Base-by-base conservation (phyloP, 2,888 invertebrate species). In the Creontiades dilutus region DNA sequence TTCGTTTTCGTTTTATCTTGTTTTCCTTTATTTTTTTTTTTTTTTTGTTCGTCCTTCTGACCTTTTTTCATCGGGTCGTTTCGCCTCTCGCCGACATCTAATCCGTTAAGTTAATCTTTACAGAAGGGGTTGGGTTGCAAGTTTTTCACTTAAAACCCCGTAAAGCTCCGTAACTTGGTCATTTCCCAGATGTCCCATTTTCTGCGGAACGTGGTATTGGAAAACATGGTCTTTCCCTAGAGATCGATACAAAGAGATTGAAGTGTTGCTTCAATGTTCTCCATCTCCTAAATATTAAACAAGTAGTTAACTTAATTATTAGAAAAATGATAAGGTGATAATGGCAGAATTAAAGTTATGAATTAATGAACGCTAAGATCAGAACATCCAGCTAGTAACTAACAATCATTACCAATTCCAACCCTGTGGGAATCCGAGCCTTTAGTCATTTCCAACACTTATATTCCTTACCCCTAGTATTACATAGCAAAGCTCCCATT, bases 41-140 rank as follows among this genome's bases (percentile, higher is more conserved):
- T 61, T 19, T 61, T n/a, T 61, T 9, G 0, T 19, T 61, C 61
- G 16, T 19, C 61, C 19, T 61, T 16, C n/a, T 19, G n/a, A 61
- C 61, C 19, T 19, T 16, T 19, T 19, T 19, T 61, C n/a, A n/a
- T 61, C 19, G 61, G 19, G 19, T 61, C n/a, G n/a, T n/a, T 52
- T 52, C 52, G 52, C 52, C 52, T 52, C 16, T 52, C 52, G 52
- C 52, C 11, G 52, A 61, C 61, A 19, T 19, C 61, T 16, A 19
- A 61, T 61, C 61, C 61, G 61, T 61, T 61, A n/a, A 61, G 61
- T 61, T 61, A 61, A 61, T 61, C 61, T 61, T 61, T 61, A 61
- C 61, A 61, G 61, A 19, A 61, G 61, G 61, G 61, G 19, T 61
- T 61, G n/a, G 61, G 61, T 52, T 12, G 52, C 52, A 19, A 61